Evolutionary conservation across 2,113 vertebrate genomes (phyloP).

Genomic region (Psittacara wagleri): DNA sequence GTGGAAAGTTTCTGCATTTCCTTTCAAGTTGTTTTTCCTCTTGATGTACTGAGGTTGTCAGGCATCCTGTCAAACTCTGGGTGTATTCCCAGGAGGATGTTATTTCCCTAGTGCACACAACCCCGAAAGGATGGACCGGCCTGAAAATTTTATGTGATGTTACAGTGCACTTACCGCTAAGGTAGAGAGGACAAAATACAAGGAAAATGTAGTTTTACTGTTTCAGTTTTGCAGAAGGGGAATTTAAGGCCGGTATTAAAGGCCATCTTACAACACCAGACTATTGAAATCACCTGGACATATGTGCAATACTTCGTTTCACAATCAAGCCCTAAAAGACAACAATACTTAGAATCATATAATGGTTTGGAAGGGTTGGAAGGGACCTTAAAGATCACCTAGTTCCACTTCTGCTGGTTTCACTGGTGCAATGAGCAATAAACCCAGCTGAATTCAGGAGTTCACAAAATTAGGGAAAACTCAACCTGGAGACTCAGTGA

Average conservation of each 20-base stretch:
- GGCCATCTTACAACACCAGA: not conserved
- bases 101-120: not conserved
- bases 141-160: not conserved
- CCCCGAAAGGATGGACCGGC: not conserved
- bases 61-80: not conserved
- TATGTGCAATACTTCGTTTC: not conserved
- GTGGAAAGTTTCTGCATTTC: not conserved
- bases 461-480: not conserved
- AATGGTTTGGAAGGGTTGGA: not conserved
- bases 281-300: not conserved
- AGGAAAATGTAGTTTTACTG: not conserved
- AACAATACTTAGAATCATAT: not conserved
- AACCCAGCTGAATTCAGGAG: not conserved
- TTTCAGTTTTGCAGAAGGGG: not conserved
- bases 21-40: not conserved
- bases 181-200: not conserved
- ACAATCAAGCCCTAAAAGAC: not conserved
- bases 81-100: not conserved
- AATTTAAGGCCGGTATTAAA: not conserved
- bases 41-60: not conserved
- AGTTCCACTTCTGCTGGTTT: not conserved
- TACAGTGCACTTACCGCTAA: not conserved
- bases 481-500: not conserved
- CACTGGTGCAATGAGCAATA: not conserved
- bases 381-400: not conserved